Conservation (phyloP, 2,888 invertebrate genomes). For the Poecilobothrus nobilitatus region DNA sequence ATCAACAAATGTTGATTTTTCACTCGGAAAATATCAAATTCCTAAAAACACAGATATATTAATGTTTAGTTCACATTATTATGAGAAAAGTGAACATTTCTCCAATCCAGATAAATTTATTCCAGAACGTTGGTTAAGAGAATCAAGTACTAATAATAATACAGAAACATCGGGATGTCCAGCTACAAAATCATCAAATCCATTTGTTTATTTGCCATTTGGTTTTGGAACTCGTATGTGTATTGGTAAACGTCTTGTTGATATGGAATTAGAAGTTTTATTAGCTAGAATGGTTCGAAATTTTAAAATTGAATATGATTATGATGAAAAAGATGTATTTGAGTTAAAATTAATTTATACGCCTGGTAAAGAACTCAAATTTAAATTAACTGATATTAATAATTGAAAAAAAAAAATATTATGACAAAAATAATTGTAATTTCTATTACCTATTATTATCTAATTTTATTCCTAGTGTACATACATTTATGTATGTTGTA, state of each 20-base stretch:
- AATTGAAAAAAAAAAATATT: slow-evolving; percentile 10
- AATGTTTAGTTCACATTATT: slow-evolving; percentile 59
- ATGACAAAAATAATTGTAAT: too few species aligned
- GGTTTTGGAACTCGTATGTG: slow-evolving; percentile 49
- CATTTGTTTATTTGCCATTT: slow-evolving; percentile 34
- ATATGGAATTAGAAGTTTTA: slow-evolving; percentile 56
- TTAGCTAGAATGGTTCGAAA: slow-evolving; percentile 43
- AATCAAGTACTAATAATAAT: neutral
- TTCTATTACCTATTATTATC: too few species aligned
- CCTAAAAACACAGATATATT: slow-evolving; percentile 60
- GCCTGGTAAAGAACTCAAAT: slow-evolving; percentile 37
- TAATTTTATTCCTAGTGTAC: too few species aligned
- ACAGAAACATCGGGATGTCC: slow-evolving; percentile 17
- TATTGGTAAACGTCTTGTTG: slow-evolving; percentile 63
- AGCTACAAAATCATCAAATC: slow-evolving; percentile 25
- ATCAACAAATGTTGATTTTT: slow-evolving; percentile 48
- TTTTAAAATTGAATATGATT: slow-evolving; percentile 40
- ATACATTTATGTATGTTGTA: too few species aligned
- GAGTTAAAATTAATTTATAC: slow-evolving; percentile 30
- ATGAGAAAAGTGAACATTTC: slow-evolving; percentile 56
- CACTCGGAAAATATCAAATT: slow-evolving; percentile 55
- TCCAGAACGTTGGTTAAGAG: slow-evolving; percentile 63
- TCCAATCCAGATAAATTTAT: slow-evolving; percentile 52
- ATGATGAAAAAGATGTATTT: slow-evolving; percentile 32
- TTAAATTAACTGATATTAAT: slow-evolving; percentile 35